Base-by-base conservation (phyloP, 1,140 invertebrate genomes). In the Latrodectus geometricus region DNA sequence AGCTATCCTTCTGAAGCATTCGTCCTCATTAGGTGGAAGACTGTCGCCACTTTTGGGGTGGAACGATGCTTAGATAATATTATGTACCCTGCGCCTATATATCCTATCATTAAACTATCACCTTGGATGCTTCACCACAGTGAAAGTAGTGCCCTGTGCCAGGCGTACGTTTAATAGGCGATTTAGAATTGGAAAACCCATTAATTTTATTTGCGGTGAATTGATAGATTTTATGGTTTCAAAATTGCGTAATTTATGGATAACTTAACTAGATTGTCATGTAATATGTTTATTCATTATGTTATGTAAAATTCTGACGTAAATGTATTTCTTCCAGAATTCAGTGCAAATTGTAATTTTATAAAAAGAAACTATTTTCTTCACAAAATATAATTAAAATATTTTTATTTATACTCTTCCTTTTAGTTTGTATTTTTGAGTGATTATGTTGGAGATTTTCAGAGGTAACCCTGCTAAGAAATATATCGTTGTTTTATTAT, bases 11-110 rank as follows among this genome's bases (percentile, higher is more conserved):
- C 17, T 17, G 0, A 72, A 20, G 79, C 66, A 81, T 81, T 81
- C 70, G 72, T 81, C 79, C 79, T 81, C 79, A 81, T 81, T 81
- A 81, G n/a, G 35, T 35, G 49, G 49, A 15, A 70, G 61, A n/a
- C 66, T 70, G 79, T 81, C 79, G 69, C 69, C 66, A 81, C 66
- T 49, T 35, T 61, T 11, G 52, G 77, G 52, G 21, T 56, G 68
- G 17, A 69, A 69, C 17, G 68, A 23, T n/a, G 68, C n/a, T 69
- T 70, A 48, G 20, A 50, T 81, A 81, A 81, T 81, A 49, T 72
- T 70, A 81, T 72, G 79, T 68, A 70, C 79, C 61, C 79, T 70
- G 20, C 35, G 35, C 52, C 69, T 68, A 17, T 8, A 49, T 61
- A 17, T 21, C 49, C 61, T 69, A 70, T 81, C 79, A 81, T 81